These are phyloP conservation scores for Apolygus lucorum DNA, from an alignment of 1,140 invertebrate genomes.

Conservation along the genomic window DNA sequence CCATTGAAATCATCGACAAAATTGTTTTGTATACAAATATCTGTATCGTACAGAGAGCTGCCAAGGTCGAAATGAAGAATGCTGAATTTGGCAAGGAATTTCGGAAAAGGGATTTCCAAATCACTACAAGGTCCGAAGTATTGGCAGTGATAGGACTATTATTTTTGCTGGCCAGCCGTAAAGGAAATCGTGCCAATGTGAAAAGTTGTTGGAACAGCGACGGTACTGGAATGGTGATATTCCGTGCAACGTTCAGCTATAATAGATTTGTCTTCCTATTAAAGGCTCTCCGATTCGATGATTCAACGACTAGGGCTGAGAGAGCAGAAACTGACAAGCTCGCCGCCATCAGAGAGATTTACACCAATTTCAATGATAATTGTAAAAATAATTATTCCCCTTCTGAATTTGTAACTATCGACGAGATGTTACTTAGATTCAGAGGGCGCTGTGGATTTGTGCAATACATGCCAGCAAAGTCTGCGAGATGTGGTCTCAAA, in stretches of 20 bases:
- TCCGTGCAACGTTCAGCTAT: slow-evolving; percentile 29
- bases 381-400: slow-evolving; percentile 37
- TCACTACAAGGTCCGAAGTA: not conserved
- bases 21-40: not conserved
- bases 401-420: slow-evolving; percentile 39
- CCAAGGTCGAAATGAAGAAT: not conserved
- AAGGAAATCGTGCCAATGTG: not conserved
- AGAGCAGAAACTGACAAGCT: slow-evolving; percentile 35
- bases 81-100: not conserved
- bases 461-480: slow-evolving; percentile 40
- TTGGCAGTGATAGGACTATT: not conserved
- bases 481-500: slow-evolving; percentile 39
- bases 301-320: slow-evolving; percentile 32
- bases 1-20: slow-evolving; percentile 6
- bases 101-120: not conserved
- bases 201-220: not conserved
- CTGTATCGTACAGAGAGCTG: no score
- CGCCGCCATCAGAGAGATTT: slow-evolving; percentile 37
- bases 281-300: slow-evolving; percentile 36
- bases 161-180: not conserved
- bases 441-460: slow-evolving; percentile 5
- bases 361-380: slow-evolving; percentile 37
- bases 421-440: slow-evolving; percentile 30
- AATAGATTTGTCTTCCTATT: slow-evolving; percentile 35
- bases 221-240: not conserved